Evolutionary conservation across 2,888 invertebrate species (phyloP), one percentile per base, ranked within the genome.

Genomic region (Oscheius onirici): DNA sequence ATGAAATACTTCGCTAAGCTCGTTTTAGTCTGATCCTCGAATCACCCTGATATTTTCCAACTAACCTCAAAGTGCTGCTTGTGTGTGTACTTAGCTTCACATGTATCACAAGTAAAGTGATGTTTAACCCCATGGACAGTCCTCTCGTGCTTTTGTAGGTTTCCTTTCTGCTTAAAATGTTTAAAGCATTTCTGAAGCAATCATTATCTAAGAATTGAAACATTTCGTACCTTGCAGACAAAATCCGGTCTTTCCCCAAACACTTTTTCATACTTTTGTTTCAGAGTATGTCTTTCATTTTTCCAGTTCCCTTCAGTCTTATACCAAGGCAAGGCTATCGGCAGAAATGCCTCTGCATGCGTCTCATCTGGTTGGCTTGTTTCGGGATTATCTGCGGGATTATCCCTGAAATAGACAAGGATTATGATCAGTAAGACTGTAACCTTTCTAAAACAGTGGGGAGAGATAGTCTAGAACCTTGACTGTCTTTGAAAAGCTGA

Each of bases 141-240:
- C 2, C 41, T 61, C 61, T 72, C 73, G 41, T 79, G 79, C 6
- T 77, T 55, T 54, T 69, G 52, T 58, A 74, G n/a, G 55, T 79
- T 79, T 60, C 46, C 74, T 54, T 74, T 75, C 3, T 73, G 66
- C 3, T 71, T 43, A 52, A 79, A 79, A n/a, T 69, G 63, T 44
- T 72, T 69, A 66, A 73, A 79, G 24, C 79, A 79, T 11, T 61
- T 66, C 79, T 79, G 71, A 52, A 75, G 69, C 22, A n/a, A 2
- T 24, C n/a, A 52, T 24, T 24, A 8, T 3, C 10, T 2, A 22
- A 55, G 3, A n/a, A 22, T n/a, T n/a, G n/a, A n/a, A n/a, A n/a
- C n/a, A 26, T 11, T 10, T n/a, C 11, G 22, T 24, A 68, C 67
- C 67, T 20, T 24, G 55, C 67, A 68, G 1, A 43, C 43, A 22